These are phyloP conservation scores for Dendroctonus valens DNA, from an alignment of 1,140 invertebrate species.

Conservation along the genomic window DNA sequence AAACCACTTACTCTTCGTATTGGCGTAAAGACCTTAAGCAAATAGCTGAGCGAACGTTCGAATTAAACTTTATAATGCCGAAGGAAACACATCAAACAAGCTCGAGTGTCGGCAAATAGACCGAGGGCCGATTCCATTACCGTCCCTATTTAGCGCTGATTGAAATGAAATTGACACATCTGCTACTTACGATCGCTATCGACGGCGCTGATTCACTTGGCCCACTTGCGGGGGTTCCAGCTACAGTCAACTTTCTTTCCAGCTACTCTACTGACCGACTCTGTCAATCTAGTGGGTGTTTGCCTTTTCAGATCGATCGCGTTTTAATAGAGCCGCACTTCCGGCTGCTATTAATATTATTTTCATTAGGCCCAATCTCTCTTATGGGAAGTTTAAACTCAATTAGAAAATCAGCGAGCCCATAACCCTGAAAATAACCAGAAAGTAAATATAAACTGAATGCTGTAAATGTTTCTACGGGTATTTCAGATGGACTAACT, in stretches of 20 bases:
- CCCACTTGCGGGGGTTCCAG: constrained; percentile 5
- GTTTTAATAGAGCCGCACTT: too few relatives aligned
- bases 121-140: constrained; percentile 52
- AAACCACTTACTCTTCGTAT: constrained; percentile 21
- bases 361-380: not conserved
- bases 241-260: not conserved
- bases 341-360: too few relatives aligned
- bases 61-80: constrained; percentile 27
- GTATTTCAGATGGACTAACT: constrained; percentile 35
- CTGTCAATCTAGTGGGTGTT: too few relatives aligned
- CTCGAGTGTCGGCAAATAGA: constrained; percentile 51
- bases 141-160: constrained; percentile 50
- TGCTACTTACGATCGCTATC: constrained; percentile 47
- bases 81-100: constrained; percentile 31
- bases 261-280: too few relatives aligned
- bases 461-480: constrained; percentile 35
- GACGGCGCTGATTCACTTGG: constrained; percentile 18
- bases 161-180: constrained; percentile 54
- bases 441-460: constrained; percentile 32
- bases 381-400: constrained; percentile 10
- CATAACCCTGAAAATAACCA: constrained; percentile 12
- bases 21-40: constrained; percentile 22
- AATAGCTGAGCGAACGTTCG: constrained; percentile 9
- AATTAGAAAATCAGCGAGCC: constrained; percentile 8
- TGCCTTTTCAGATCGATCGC: too few relatives aligned